These are phyloP conservation scores for Labeo calbasu DNA, from an alignment of 2,797 vertebrate species.

Conservation along the genomic window DNA sequence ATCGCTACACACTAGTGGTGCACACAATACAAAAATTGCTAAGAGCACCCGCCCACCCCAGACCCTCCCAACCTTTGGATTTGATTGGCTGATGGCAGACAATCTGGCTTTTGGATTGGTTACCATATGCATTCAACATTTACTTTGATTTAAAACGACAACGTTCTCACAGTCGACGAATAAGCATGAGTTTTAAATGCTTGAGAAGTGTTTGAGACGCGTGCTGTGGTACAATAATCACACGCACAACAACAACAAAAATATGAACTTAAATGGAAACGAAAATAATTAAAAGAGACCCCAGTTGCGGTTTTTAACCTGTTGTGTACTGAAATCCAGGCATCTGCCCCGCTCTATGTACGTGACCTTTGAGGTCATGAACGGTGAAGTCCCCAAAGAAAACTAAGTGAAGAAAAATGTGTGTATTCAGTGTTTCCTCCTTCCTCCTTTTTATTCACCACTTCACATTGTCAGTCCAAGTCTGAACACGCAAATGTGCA, in stretches of 20 bases:
- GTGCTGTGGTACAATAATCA: slow-evolving; percentile 1
- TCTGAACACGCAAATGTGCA: slow-evolving; percentile 73
- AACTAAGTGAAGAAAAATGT: slow-evolving; percentile 55
- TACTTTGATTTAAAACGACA: slow-evolving; percentile 21
- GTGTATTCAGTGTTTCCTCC: slow-evolving; percentile 59
- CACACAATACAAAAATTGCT: slow-evolving; percentile 71
- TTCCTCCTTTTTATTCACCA: slow-evolving; percentile 61
- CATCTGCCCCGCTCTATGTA: slow-evolving; percentile 46
- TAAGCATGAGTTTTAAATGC: slow-evolving; percentile 24
- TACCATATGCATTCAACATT: slow-evolving; percentile 15
- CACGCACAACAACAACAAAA: slow-evolving; percentile 46
- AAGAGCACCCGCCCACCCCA: slow-evolving; percentile 56
- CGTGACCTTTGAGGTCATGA: slow-evolving; percentile 29
- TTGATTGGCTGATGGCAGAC: slow-evolving; percentile 49
- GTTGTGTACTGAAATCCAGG: slow-evolving; percentile 41
- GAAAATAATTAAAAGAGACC: slow-evolving; percentile 60
- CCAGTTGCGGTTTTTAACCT: slow-evolving; percentile 35
- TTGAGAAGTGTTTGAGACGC: slow-evolving; percentile 18
- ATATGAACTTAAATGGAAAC: neutral
- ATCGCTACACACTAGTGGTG: slow-evolving; percentile 74
- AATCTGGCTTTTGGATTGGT: slow-evolving; percentile 35
- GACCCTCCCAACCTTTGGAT: slow-evolving; percentile 30
- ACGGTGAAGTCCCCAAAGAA: slow-evolving; percentile 41
- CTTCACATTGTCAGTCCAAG: slow-evolving; percentile 65
- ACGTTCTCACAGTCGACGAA: neutral